Conservation (phyloP, 2,113 vertebrate species). For the Rhombomys opimus region DNA sequence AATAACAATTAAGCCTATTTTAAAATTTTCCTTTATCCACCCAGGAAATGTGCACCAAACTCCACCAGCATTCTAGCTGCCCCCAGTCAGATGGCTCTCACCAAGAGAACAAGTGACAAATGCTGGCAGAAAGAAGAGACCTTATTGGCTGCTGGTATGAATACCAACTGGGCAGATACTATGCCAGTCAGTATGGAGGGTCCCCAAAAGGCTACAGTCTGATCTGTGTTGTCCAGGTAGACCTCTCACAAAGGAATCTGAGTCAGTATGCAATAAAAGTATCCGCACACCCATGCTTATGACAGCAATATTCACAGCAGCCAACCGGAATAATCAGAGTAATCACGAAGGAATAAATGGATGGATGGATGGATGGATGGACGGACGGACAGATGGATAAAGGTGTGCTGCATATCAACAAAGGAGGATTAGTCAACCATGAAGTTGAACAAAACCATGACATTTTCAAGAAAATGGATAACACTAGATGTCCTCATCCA, state of each 20-base stretch:
- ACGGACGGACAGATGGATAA: background rate
- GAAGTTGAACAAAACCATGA: background rate
- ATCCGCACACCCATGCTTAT: no score
- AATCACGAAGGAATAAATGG: background rate
- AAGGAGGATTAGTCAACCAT: background rate
- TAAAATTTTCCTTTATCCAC: background rate
- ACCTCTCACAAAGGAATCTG: background rate
- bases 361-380: background rate
- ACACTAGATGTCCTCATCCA: no score
- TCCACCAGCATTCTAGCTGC: background rate
- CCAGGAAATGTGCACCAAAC: background rate
- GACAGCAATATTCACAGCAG: background rate
- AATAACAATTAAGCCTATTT: background rate
- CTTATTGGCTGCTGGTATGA: background rate
- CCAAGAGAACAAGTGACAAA: background rate
- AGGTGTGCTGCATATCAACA: background rate
- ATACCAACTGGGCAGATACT: background rate
- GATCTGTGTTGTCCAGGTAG: background rate
- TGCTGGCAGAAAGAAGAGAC: background rate
- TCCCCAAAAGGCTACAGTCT: background rate
- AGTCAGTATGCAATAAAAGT: background rate
- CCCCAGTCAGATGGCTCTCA: background rate
- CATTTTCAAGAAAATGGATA: background rate
- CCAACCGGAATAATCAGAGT: fast-evolving
- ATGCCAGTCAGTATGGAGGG: background rate